phyloP scores from a whole-genome alignment of 2,888 invertebrate species.

The Harpagoxenus sublaevis region DNA sequence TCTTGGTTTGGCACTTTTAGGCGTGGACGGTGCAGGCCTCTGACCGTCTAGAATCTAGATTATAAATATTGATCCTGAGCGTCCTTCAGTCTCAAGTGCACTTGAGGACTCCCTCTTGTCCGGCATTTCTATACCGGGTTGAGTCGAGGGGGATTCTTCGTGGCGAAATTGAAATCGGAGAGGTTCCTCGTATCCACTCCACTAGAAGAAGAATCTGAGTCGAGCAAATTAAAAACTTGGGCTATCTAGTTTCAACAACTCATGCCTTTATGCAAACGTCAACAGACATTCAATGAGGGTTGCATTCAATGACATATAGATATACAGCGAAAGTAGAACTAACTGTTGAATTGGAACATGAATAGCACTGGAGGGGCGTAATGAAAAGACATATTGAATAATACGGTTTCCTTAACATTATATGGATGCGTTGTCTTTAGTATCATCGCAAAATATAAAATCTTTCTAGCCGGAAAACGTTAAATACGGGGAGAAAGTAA shows the following conservation, averaged over 20 bases:
- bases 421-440: background rate
- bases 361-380: background rate
- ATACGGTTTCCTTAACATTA: background rate
- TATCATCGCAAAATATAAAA: background rate
- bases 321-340: background rate
- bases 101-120: conserved; percentile 82
- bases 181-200: conserved; percentile 73
- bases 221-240: conserved; percentile 73
- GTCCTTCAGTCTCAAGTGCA: conserved; percentile 83
- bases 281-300: background rate
- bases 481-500: conserved; percentile 14
- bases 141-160: conserved; percentile 79
- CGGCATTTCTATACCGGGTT: conserved; percentile 82
- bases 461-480: background rate
- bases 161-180: conserved; percentile 84
- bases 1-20: conserved; percentile 73
- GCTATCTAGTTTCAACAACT: conserved; percentile 47
- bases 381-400: background rate
- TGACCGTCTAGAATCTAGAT: conserved; percentile 83
- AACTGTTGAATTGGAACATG: background rate
- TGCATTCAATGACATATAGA: conserved; percentile 14
- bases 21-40: conserved; percentile 76
- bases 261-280: background rate
- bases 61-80: conserved; percentile 85
- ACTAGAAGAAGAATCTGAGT: conserved; percentile 73